Percentiles rank a stretch among this genome's conserved stretches.
phyloP scores from a whole-genome alignment of 2,113 vertebrate species.

The Calidris pygmaea region DNA sequence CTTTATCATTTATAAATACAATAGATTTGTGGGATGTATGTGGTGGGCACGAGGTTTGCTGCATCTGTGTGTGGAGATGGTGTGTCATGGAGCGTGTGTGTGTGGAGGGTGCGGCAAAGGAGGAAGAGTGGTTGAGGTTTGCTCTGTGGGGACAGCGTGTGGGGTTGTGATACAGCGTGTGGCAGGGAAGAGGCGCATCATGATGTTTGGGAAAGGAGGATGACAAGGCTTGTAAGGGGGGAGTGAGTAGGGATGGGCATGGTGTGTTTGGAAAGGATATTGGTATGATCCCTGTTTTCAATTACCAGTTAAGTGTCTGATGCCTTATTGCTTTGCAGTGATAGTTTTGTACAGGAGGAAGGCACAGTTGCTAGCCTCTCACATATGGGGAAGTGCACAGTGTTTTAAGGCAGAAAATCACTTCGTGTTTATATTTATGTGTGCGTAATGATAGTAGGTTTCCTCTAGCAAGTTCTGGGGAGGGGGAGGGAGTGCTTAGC shows the following conservation, averaged over 20 bases:
- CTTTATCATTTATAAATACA: background rate
- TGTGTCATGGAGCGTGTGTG: rapidly evolving
- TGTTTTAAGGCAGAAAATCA: background rate
- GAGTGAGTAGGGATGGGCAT: background rate
- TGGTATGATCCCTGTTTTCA: background rate
- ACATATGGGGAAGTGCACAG: rapidly evolving
- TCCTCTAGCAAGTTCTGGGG: background rate
- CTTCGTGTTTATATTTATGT: background rate
- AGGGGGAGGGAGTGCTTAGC: rapidly evolving
- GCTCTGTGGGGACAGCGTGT: background rate
- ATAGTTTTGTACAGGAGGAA: background rate
- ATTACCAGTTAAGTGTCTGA: background rate
- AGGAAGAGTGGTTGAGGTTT: background rate
- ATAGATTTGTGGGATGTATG: background rate
- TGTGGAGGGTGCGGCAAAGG: background rate
- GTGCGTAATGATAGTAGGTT: background rate
- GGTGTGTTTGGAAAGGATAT: background rate
- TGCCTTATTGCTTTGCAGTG: background rate
- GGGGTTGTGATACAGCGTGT: background rate
- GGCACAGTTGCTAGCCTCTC: background rate
- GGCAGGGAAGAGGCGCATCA: background rate
- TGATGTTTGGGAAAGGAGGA: background rate
- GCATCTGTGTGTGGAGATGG: rapidly evolving
- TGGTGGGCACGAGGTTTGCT: background rate
- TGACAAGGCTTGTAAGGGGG: background rate